Evolutionary conservation across 2,113 vertebrate species (phyloP).

Genomic region (Addax nasomaculatus): DNA sequence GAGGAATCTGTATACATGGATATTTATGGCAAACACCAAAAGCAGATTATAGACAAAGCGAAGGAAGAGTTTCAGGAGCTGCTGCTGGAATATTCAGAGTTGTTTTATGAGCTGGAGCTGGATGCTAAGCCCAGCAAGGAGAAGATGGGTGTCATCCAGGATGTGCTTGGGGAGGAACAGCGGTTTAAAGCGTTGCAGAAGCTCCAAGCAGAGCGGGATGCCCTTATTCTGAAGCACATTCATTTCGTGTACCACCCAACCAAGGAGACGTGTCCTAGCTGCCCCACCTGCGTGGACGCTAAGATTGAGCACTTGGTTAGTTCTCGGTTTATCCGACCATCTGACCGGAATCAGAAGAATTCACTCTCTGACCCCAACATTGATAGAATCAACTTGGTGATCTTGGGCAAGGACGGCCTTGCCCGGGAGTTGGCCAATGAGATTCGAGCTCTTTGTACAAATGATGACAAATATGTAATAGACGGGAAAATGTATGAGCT

Average conservation of each 20-base stretch:
- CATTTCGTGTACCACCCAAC: conserved; percentile 98
- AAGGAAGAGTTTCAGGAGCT: conserved; percentile 99
- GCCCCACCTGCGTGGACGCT: conserved; percentile 88
- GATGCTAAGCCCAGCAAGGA: conserved; percentile 99
- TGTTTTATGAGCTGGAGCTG: conserved; percentile 97
- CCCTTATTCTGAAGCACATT: conserved; percentile 97
- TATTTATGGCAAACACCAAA: conserved; percentile 95
- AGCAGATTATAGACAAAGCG: conserved; percentile 93
- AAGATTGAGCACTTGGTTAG: conserved; percentile 92
- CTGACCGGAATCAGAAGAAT: conserved; percentile 88
- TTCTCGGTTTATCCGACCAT: conserved; percentile 84
- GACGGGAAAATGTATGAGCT: conserved; percentile 96
- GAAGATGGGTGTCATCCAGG: conserved; percentile 98
- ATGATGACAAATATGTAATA: conserved; percentile 92
- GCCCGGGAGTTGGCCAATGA: conserved; percentile 96
- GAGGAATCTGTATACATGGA: conserved; percentile 93
- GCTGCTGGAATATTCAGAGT: conserved; percentile 95
- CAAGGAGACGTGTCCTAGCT: conserved; percentile 96
- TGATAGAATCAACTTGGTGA: conserved; percentile 94
- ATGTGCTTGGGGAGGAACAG: conserved; percentile 93
- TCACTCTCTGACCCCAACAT: conserved; percentile 77
- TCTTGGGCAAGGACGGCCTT: conserved; percentile 94
- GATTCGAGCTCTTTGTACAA: conserved; percentile 94
- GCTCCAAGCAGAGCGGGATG: conserved; percentile 95
- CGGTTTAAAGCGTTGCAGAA: conserved; percentile 95